phyloP scores from a whole-genome alignment of 2,113 vertebrate genomes.

The Mandrillus leucophaeus region DNA sequence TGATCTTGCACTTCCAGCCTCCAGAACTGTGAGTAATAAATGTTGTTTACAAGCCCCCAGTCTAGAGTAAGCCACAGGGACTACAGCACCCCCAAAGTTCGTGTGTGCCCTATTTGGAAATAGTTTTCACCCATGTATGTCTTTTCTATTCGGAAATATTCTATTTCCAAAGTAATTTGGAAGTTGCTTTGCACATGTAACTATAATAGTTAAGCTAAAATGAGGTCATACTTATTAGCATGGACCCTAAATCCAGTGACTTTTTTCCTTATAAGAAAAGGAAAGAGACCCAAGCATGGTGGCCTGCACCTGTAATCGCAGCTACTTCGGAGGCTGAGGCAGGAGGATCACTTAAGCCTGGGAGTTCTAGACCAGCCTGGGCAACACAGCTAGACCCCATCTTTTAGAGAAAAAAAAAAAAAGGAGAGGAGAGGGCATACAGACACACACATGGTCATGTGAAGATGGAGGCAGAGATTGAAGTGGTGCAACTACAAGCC shows the following conservation, averaged over 20 bases:
- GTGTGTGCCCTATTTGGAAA: neutral
- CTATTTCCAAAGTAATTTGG: neutral
- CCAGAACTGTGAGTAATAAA: neutral
- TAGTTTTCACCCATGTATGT: neutral
- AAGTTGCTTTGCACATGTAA: neutral
- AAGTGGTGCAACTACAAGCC: neutral
- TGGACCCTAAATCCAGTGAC: neutral
- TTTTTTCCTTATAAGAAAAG: neutral
- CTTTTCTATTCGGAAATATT: neutral
- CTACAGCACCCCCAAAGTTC: neutral
- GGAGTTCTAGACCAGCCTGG: too few species aligned
- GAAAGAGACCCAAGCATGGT: too few species aligned
- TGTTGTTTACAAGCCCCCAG: neutral
- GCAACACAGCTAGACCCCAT: too few species aligned
- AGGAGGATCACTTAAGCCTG: too few species aligned
- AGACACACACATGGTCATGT: neutral
- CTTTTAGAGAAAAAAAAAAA: too few species aligned
- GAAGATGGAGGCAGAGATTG: neutral
- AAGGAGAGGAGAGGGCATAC: neutral
- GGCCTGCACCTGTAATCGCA: too few species aligned
- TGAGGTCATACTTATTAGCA: neutral
- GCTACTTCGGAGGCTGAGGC: too few species aligned
- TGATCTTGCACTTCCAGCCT: neutral
- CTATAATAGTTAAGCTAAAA: neutral
- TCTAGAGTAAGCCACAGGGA: neutral